Percentiles rank a stretch among this genome's conserved stretches.
Evolutionary conservation across 2,888 invertebrate species (phyloP).

Genomic region (Hyalella azteca): DNA sequence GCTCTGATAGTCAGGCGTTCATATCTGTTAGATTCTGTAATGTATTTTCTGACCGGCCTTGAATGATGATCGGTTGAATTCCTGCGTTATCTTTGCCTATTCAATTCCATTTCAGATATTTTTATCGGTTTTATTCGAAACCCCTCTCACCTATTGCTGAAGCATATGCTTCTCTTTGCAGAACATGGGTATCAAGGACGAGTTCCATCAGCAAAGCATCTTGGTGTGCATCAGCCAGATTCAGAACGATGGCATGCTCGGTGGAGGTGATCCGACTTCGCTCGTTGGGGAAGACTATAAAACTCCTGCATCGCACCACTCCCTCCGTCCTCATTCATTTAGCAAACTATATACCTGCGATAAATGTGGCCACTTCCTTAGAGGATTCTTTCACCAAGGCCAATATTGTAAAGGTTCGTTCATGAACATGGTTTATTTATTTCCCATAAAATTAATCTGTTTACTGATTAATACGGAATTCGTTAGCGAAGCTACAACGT

Average conservation of each 20-base stretch:
- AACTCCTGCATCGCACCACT: conserved; percentile 62
- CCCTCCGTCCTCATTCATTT: conserved; percentile 72
- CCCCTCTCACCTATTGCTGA: too few relatives aligned
- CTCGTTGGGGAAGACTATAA: conserved; percentile 52
- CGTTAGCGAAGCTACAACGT: too few relatives aligned
- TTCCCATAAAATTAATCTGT: too few relatives aligned
- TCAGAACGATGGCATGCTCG: conserved; percentile 58
- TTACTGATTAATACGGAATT: too few relatives aligned
- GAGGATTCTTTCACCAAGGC: conserved; percentile 75
- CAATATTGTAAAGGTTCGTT: conserved; percentile 72
- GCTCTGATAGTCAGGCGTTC: too few relatives aligned
- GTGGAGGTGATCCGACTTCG: conserved; percentile 42
- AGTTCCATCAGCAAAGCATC: conserved; percentile 74
- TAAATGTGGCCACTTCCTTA: conserved; percentile 75
- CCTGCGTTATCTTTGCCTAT: too few relatives aligned
- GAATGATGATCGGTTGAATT: too few relatives aligned
- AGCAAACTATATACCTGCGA: conserved; percentile 73
- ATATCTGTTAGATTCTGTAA: too few relatives aligned
- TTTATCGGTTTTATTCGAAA: too few relatives aligned
- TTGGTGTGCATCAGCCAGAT: conserved; percentile 74
- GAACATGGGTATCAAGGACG: conserved; percentile 78
- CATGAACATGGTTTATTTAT: too few relatives aligned
- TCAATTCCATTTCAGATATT: too few relatives aligned
- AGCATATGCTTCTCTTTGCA: conserved; percentile 63
- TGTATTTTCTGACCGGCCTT: too few relatives aligned